Evolutionary conservation across 2,888 invertebrate species (phyloP).

Genomic region (Laspeyria flexula): DNA sequence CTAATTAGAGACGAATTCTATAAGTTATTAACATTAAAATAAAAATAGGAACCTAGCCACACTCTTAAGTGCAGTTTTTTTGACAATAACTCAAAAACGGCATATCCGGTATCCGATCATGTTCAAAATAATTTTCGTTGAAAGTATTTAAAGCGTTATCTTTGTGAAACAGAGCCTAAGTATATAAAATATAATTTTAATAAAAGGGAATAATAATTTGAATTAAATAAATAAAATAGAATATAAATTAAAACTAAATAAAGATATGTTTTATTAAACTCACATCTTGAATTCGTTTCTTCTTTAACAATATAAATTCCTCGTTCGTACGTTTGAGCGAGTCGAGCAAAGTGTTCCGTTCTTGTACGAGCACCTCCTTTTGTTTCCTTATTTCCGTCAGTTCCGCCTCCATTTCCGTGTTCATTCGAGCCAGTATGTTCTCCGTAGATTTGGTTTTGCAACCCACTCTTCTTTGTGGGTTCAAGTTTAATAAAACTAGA

Average conservation of each 20-base stretch:
- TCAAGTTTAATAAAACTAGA: slow-evolving; percentile 72
- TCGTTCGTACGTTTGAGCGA: slow-evolving; percentile 90
- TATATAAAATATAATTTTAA: too few species aligned
- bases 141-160: too few species aligned
- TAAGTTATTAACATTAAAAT: too few species aligned
- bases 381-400: slow-evolving; percentile 73
- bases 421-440: slow-evolving; percentile 70
- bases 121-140: too few species aligned
- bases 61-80: too few species aligned
- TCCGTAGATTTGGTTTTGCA: slow-evolving; percentile 73
- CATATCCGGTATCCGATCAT: too few species aligned
- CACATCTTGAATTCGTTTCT: slow-evolving; percentile 92
- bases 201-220: too few species aligned
- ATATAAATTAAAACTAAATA: neutral
- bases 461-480: slow-evolving; percentile 70
- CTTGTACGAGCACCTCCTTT: slow-evolving; percentile 79
- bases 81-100: too few species aligned
- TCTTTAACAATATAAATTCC: slow-evolving; percentile 91
- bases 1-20: too few species aligned
- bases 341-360: slow-evolving; percentile 86
- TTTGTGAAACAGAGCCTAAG: too few species aligned
- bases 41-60: too few species aligned
- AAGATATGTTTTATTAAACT: slow-evolving; percentile 66
- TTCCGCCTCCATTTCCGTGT: slow-evolving; percentile 77
- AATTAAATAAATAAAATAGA: too few species aligned